Conservation (phyloP, 2,113 vertebrate species). For the Carassius gibelio region DNA sequence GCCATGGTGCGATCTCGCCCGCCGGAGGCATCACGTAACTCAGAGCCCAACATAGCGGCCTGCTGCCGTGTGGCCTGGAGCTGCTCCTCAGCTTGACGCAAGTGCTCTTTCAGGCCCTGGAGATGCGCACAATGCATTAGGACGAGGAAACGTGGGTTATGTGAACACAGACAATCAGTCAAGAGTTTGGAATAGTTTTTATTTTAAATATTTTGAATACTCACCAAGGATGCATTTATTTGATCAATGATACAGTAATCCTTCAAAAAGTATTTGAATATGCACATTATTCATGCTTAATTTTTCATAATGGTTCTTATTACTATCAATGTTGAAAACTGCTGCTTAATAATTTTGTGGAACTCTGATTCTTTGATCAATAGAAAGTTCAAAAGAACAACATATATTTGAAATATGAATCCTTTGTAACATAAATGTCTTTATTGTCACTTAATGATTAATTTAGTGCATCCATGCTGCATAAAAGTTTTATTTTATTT, state of each 20-base stretch:
- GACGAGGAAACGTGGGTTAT: background rate
- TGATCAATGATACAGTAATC: too few species aligned
- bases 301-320: background rate
- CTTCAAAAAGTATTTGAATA: too few species aligned
- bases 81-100: conserved; percentile 91
- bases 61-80: conserved; percentile 89
- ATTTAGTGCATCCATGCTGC: background rate
- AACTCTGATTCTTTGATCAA: too few species aligned
- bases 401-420: background rate
- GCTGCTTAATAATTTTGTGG: too few species aligned
- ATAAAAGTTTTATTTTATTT: background rate
- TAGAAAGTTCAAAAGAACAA: background rate
- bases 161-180: too few species aligned
- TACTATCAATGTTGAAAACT: background rate
- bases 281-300: background rate
- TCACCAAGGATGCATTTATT: too few species aligned
- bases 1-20: conserved; percentile 88
- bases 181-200: too few species aligned
- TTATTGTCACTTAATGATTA: background rate
- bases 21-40: conserved; percentile 87
- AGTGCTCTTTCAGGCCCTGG: conserved; percentile 88
- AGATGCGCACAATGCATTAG: background rate
- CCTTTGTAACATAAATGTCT: background rate
- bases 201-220: too few species aligned
- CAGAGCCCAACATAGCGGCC: conserved; percentile 85